These are phyloP conservation scores for Rhingia campestris DNA, from an alignment of 2,888 invertebrate species.

Conservation along the genomic window DNA sequence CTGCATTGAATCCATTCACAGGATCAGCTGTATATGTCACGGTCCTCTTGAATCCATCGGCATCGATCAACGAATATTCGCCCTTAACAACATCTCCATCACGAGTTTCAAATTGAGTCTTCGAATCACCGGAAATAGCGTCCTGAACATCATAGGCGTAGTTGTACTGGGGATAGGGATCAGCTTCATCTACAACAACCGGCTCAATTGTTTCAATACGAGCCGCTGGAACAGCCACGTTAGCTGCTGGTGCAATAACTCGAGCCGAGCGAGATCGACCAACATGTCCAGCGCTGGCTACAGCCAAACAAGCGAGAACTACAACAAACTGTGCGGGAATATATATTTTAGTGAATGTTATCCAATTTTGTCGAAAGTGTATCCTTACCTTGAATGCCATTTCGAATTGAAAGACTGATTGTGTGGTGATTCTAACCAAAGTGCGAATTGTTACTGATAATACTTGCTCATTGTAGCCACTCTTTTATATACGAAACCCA, in stretches of 20 bases:
- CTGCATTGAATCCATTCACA: slow-evolving; percentile 61
- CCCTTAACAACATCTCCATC: slow-evolving; percentile 64
- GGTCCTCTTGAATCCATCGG: slow-evolving; percentile 59
- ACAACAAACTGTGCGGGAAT: slow-evolving; percentile 39
- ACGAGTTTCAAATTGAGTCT: slow-evolving; percentile 53
- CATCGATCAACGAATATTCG: slow-evolving; percentile 55
- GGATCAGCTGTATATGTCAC: slow-evolving; percentile 59
- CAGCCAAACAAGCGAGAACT: slow-evolving; percentile 55
- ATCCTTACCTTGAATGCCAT: slow-evolving; percentile 59
- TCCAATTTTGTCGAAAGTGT: neutral
- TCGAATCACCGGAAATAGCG: slow-evolving; percentile 47
- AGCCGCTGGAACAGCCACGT: slow-evolving; percentile 39
- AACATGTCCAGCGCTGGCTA: slow-evolving; percentile 39
- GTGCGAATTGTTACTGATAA: slow-evolving; percentile 50
- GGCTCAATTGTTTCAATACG: slow-evolving; percentile 44
- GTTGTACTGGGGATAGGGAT: slow-evolving; percentile 52
- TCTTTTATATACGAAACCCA: slow-evolving; percentile 57
- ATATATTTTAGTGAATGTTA: neutral
- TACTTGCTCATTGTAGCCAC: slow-evolving; percentile 22
- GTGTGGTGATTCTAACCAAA: slow-evolving; percentile 33
- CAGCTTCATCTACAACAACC: slow-evolving; percentile 56
- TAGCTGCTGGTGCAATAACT: slow-evolving; percentile 25
- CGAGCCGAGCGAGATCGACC: slow-evolving; percentile 56
- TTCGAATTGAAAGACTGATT: slow-evolving; percentile 39
- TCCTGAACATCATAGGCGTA: slow-evolving; percentile 62